A percentile compares a stretch with the other conserved stretches of the same genome.
These are phyloP conservation scores for Alentia gelatinosa DNA, from an alignment of 2,888 invertebrate genomes.

Conservation along the genomic window DNA sequence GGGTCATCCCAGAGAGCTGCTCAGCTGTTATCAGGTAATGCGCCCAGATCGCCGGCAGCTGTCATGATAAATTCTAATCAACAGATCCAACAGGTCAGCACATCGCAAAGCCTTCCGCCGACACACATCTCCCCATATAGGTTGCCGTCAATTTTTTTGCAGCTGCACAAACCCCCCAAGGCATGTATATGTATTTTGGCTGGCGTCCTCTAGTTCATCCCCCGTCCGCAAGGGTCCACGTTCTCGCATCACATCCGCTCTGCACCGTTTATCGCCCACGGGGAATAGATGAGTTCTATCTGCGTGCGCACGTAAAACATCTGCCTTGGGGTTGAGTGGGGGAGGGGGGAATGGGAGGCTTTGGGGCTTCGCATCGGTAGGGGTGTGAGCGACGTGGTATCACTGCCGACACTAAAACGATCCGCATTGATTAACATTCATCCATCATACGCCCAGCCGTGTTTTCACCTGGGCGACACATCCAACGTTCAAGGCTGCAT, in stretches of 20 bases:
- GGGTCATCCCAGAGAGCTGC: not conserved
- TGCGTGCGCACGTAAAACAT: not conserved
- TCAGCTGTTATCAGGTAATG: not conserved
- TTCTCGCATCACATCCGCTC: not conserved
- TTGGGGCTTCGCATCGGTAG: no score
- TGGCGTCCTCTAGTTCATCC: not conserved
- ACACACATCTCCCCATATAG: not conserved
- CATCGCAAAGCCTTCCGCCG: not conserved
- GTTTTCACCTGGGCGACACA: not conserved
- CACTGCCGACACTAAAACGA: not conserved
- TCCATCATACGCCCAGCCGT: constrained; percentile 24
- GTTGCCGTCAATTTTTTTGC: not conserved
- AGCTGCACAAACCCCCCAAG: not conserved
- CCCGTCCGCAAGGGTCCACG: not conserved
- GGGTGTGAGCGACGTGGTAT: no score
- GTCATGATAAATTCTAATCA: not conserved
- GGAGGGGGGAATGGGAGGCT: no score
- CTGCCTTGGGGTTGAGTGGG: no score
- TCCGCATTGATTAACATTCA: constrained; percentile 48
- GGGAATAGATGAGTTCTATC: not conserved
- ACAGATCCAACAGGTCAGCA: not conserved
- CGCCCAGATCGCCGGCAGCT: not conserved
- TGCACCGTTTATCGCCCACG: constrained; percentile 5
- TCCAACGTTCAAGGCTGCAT: not conserved
- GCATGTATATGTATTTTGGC: not conserved